Conservation (phyloP, 2,888 invertebrate genomes). For the Ellobium chinense region DNA sequence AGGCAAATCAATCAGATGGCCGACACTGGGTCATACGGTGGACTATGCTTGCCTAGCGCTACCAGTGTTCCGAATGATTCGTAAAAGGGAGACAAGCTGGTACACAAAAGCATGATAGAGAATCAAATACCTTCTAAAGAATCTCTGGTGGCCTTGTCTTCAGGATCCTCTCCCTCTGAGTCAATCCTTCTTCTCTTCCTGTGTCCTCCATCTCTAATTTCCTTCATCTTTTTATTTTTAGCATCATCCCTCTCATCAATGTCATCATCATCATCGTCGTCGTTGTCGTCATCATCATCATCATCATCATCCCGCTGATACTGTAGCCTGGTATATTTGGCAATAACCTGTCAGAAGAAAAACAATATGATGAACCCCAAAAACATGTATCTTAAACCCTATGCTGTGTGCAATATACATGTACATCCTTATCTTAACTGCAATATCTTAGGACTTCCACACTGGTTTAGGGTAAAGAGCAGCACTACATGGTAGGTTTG, state of each 20-base stretch:
- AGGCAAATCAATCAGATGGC: no score
- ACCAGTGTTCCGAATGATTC: no score
- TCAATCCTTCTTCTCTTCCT: not conserved
- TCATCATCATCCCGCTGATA: slow-evolving; percentile 15
- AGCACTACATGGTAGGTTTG: no score
- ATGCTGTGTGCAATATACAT: no score
- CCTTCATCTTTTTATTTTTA: not conserved
- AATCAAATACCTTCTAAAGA: slow-evolving; percentile 5
- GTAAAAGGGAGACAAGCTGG: no score
- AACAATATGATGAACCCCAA: no score
- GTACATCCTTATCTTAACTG: no score
- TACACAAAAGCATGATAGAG: not conserved
- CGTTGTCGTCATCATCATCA: slow-evolving; percentile 22
- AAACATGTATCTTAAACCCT: no score
- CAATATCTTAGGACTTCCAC: no score
- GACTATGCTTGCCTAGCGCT: no score
- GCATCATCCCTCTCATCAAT: not conserved
- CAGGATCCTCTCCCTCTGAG: not conserved
- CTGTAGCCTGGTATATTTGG: slow-evolving; percentile 60
- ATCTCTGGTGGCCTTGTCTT: not conserved
- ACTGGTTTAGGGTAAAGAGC: no score
- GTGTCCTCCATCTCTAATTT: not conserved
- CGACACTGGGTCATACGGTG: no score
- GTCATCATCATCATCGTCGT: slow-evolving; percentile 1
- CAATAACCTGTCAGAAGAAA: slow-evolving; percentile 55